Evolutionary conservation across 2,797 vertebrate species (phyloP).

Genomic region (Falco concolor): DNA sequence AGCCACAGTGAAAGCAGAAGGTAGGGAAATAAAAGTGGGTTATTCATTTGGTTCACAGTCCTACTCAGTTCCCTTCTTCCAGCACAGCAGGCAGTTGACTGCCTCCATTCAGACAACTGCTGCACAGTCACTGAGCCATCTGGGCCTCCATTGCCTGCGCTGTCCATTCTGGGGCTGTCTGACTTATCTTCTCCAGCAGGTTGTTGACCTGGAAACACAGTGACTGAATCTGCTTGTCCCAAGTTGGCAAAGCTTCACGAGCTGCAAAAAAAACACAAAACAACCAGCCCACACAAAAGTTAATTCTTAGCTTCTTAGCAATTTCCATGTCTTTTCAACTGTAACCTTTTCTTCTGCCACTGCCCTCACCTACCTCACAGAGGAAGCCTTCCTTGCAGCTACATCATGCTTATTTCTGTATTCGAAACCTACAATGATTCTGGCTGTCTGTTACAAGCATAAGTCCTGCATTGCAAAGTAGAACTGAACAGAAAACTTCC

Average conservation of each 20-base stretch:
- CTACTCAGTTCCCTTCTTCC: not conserved
- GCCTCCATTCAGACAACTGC: not conserved
- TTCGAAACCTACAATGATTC: not conserved
- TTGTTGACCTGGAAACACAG: conserved; percentile 99
- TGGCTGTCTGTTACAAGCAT: not conserved
- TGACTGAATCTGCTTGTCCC: conserved; percentile 99
- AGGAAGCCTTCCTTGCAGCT: not conserved
- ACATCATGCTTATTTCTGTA: not conserved
- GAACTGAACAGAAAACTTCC: not conserved
- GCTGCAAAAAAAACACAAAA: conserved; percentile 69
- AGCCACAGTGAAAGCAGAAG: conserved; percentile 30
- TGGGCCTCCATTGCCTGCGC: conserved; percentile 94
- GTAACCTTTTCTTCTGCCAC: not conserved
- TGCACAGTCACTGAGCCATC: conserved; percentile 88
- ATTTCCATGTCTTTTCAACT: not conserved
- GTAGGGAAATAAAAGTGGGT: not conserved
- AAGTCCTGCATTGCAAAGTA: not conserved
- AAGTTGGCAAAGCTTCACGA: conserved; percentile 93
- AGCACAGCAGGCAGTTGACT: not conserved
- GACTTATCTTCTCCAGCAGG: conserved; percentile 94
- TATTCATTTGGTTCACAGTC: conserved; percentile 25
- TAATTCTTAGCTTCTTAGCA: not conserved
- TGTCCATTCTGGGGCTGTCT: conserved; percentile 94
- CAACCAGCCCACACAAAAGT: not conserved
- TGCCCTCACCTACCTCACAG: not conserved